These are phyloP conservation scores for Umimayanthus kanabou DNA, from an alignment of 92 coral and sea anemone species.

Conservation along the genomic window DNA sequence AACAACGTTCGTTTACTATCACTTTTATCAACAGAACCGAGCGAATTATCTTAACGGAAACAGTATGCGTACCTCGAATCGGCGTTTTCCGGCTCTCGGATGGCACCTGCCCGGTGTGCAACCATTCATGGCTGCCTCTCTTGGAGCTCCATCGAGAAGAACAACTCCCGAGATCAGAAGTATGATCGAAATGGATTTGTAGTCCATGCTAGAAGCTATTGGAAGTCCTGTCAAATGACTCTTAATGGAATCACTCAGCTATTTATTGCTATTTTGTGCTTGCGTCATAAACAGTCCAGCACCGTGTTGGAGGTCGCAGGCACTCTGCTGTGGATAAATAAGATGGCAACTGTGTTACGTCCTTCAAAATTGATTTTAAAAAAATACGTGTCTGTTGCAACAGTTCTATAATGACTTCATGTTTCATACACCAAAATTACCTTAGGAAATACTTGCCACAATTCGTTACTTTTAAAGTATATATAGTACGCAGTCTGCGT, in stretches of 20 bases:
- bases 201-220: background rate
- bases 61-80: background rate
- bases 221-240: background rate
- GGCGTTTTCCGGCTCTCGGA: background rate
- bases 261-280: background rate
- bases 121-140: background rate
- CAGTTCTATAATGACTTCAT: too few species aligned
- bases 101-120: background rate
- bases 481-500: too few species aligned
- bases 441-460: background rate
- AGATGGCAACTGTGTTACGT: background rate
- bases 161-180: background rate
- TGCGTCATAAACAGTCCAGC: background rate
- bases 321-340: background rate
- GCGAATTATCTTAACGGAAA: background rate
- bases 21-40: too few species aligned
- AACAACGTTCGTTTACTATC: too few species aligned
- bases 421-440: background rate
- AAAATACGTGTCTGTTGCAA: background rate
- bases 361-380: background rate
- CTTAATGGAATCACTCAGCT: background rate
- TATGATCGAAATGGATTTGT: background rate
- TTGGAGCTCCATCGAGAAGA: background rate
- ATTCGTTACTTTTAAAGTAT: too few species aligned
- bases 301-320: background rate